Base-by-base conservation (phyloP, 2,888 invertebrate species). In the Zygogramma bicolorata region DNA sequence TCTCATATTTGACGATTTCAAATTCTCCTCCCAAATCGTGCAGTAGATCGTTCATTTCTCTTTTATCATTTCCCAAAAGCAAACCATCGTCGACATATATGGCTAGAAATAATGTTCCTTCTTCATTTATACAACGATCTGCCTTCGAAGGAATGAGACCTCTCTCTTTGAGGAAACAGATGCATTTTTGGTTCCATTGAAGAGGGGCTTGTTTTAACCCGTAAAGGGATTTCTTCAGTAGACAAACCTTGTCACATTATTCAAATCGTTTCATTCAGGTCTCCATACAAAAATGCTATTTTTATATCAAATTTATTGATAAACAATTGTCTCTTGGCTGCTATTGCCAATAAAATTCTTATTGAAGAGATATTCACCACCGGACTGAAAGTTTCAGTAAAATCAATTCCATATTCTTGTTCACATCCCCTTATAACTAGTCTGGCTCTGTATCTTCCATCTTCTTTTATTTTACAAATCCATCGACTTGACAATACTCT, bases 401-500 rank as follows among this genome's bases (percentile, higher is more conserved):
- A 75, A 67, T 71, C 65, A n/a, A 65, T 67, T 8, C 66, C 70
- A 60, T 59, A 25, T 58, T 69, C 2, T 42, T 74, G 68, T 67
- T 74, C 61, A 65, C 57, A 75, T 15, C 70, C 69, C 15, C 63
- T 8, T 15, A 75, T 57, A 2, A 77, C 73, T 49, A 77, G 22
- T 62, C 75, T 66, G 7, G 75, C 72, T 61, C 73, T 73, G 34
- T 75, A 70, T 46, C 18, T 66, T 53, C 71, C 67, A 59, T 70
- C 65, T 13, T 67, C 68, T 67, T 73, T 73, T 4, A 70, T 40
- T 68, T 25, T 62, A 15, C 58, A 74, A 13, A 76, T 49, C 76
- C 76, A 76, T 61, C 61, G 67, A 29, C 65, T 71, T 10, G 68
- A 71, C 29, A 73, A 53, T 8, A 75, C 38, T 65, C 68, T 76